Percentiles rank a stretch among this genome's conserved stretches.
Conservation (phyloP, 2,113 vertebrate genomes). For the Balaeniceps rex region DNA sequence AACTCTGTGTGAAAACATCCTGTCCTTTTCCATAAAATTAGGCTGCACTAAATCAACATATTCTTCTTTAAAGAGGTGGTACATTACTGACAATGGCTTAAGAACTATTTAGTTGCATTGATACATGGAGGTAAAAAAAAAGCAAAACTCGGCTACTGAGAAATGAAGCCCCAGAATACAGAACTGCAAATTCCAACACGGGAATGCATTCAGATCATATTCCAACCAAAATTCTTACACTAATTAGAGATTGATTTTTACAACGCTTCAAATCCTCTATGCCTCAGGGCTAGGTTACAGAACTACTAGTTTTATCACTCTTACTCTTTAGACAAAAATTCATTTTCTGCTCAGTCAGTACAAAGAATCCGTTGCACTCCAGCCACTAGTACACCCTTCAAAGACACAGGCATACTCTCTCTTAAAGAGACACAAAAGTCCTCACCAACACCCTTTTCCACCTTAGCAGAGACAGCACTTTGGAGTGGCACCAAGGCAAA, state of each 20-base stretch:
- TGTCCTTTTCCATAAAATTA: neutral
- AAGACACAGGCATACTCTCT: neutral
- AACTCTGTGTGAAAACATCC: neutral
- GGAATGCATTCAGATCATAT: neutral
- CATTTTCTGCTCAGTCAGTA: neutral
- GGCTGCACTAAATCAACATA: neutral
- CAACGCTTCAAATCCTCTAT: neutral
- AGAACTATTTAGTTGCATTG: neutral
- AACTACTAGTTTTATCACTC: neutral
- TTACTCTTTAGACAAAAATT: neutral
- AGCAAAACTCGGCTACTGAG: neutral
- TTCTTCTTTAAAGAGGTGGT: neutral
- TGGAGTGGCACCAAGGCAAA: neutral
- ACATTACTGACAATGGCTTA: neutral
- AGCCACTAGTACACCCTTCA: neutral
- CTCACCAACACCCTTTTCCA: neutral
- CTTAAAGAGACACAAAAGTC: neutral
- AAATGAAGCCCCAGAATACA: neutral
- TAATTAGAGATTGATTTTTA: constrained; percentile 20
- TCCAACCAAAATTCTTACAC: constrained; percentile 2
- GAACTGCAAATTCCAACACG: neutral
- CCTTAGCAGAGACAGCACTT: neutral
- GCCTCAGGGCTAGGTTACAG: neutral
- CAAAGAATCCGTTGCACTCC: neutral
- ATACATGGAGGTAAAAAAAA: neutral